These are phyloP conservation scores for Didymodactylos carnosus DNA, from an alignment of 2,888 invertebrate species.

Conservation along the genomic window DNA sequence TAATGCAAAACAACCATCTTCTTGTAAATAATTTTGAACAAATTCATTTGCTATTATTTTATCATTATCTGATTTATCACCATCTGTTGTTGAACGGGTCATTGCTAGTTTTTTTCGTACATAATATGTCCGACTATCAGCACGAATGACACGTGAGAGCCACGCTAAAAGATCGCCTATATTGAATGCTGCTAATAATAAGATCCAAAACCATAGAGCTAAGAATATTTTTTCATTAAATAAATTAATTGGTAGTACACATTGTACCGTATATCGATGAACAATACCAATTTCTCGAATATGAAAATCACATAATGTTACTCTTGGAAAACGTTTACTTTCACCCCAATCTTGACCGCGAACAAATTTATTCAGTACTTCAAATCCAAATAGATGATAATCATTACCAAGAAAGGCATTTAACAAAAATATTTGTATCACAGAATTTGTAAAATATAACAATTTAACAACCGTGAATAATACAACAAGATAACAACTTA, in stretches of 20 bases:
- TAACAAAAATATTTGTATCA: slow-evolving; percentile 27
- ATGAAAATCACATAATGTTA: slow-evolving; percentile 18
- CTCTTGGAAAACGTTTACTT: slow-evolving; percentile 17
- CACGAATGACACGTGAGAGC: neutral
- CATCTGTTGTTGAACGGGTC: neutral
- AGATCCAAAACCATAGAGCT: slow-evolving; percentile 12
- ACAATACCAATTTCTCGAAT: slow-evolving; percentile 15
- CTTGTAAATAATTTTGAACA: slow-evolving; percentile 13
- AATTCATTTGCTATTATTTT: neutral
- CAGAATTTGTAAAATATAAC: slow-evolving; percentile 24
- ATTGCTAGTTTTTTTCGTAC: slow-evolving; percentile 2
- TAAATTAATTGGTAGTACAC: slow-evolving; percentile 17
- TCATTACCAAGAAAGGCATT: slow-evolving; percentile 25
- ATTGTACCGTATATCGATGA: slow-evolving; percentile 16
- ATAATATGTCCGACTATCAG: neutral
- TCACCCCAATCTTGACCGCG: slow-evolving; percentile 16
- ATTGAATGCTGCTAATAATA: slow-evolving; percentile 6
- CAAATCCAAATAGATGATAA: slow-evolving; percentile 24
- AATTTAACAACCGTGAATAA: slow-evolving; percentile 23
- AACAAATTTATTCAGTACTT: slow-evolving; percentile 21
- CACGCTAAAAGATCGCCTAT: slow-evolving; percentile 6
- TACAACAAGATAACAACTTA: slow-evolving; percentile 22
- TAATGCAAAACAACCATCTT: slow-evolving; percentile 15
- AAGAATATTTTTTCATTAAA: slow-evolving; percentile 15
- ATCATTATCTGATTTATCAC: neutral